Percentiles rank a stretch among this genome's conserved stretches.
These are phyloP conservation scores for Phoxinus dragarum DNA, from an alignment of 2,797 vertebrate genomes.

Conservation along the genomic window DNA sequence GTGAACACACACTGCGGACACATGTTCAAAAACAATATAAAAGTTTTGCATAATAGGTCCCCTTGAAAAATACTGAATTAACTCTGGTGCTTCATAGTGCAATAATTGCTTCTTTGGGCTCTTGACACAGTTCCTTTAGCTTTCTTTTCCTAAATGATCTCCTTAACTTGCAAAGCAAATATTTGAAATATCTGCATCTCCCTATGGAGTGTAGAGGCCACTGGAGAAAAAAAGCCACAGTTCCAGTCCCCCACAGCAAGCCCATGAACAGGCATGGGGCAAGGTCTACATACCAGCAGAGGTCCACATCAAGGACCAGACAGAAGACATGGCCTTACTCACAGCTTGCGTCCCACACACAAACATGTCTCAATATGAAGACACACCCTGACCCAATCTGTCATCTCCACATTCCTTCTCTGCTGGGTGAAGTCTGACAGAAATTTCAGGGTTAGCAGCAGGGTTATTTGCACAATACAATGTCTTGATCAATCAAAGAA, in stretches of 20 bases:
- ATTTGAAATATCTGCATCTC: slow-evolving; percentile 20
- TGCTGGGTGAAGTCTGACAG: slow-evolving; percentile 20
- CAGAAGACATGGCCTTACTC: slow-evolving; percentile 29
- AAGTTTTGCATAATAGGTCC: background rate
- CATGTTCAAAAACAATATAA: background rate
- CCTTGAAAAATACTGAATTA: background rate
- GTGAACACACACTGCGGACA: background rate
- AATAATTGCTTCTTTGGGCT: background rate
- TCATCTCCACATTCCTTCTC: slow-evolving; percentile 54
- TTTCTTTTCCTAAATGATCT: background rate
- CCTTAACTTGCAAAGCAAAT: background rate
- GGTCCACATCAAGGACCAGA: slow-evolving; percentile 42
- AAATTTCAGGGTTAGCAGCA: background rate
- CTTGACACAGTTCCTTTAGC: background rate
- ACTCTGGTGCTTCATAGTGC: background rate
- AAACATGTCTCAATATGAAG: slow-evolving; percentile 32
- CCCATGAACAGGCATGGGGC: background rate
- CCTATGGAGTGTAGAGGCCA: background rate
- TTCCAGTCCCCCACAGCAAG: background rate
- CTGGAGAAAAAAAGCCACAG: background rate
- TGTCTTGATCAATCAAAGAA: slow-evolving; percentile 1
- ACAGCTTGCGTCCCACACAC: slow-evolving; percentile 32
- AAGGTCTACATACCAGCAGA: slow-evolving; percentile 32
- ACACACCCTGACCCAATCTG: slow-evolving; percentile 50
- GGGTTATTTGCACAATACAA: background rate